Evolutionary conservation across 2,888 invertebrate species (phyloP).

Genomic region (Lepidocyrtinus sp.): DNA sequence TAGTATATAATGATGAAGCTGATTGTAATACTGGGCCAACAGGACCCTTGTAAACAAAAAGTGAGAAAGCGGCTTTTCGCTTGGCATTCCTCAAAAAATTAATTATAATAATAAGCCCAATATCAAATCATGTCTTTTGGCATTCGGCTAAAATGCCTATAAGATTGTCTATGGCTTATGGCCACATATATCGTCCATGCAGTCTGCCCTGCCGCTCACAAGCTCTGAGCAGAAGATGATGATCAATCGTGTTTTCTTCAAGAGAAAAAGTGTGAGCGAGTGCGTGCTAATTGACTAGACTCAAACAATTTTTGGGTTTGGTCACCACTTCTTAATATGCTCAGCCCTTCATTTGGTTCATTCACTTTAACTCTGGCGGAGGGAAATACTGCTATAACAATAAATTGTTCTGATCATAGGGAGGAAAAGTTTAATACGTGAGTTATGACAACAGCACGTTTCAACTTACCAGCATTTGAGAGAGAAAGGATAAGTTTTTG

Average conservation of each 20-base stretch:
- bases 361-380: background rate
- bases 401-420: background rate
- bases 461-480: background rate
- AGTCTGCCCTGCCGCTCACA: background rate
- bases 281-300: constrained; percentile 6
- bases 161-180: no score
- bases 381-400: background rate
- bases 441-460: background rate
- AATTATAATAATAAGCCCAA: constrained; percentile 7
- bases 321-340: no score
- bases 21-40: no score
- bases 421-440: background rate
- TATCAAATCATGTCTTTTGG: constrained; percentile 3
- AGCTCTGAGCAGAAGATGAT: background rate
- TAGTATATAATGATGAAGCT: constrained; percentile 4
- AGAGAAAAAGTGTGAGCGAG: constrained; percentile 1
- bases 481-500: background rate
- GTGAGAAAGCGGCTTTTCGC: constrained; percentile 1
- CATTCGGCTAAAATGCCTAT: background rate
- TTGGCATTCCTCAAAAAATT: constrained; percentile 1
- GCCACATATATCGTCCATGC: no score
- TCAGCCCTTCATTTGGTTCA: background rate
- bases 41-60: constrained; percentile 1
- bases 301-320: background rate
- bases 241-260: background rate